Percentiles rank a stretch among this genome's conserved stretches.
Conservation (phyloP, 2,888 invertebrate species). For the Aphodius sticticus region DNA sequence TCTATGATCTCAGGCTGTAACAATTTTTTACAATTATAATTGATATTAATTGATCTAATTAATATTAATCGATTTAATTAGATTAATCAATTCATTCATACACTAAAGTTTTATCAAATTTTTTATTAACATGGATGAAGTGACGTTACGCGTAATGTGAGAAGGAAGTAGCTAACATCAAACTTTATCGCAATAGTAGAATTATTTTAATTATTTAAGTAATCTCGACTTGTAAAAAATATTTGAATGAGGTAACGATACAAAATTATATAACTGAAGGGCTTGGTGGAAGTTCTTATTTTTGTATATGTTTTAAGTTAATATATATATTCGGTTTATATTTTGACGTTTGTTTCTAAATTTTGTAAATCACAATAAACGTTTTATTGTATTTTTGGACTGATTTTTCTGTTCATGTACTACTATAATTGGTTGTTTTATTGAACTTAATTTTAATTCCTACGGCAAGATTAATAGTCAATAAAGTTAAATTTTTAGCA, state of each 20-base stretch:
- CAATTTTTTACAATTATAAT: no score
- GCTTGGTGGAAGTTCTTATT: conserved; percentile 4
- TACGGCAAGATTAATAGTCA: no score
- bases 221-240: conserved; percentile 16
- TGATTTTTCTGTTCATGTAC: neutral
- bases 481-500: no score
- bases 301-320: neutral
- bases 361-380: conserved; percentile 16
- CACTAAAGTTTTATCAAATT: neutral
- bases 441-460: no score
- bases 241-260: neutral
- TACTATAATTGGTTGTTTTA: no score
- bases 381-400: conserved; percentile 24
- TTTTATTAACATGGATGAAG: neutral
- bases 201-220: neutral
- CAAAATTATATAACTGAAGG: neutral
- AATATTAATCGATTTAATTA: no score
- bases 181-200: neutral
- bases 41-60: no score
- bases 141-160: neutral
- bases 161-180: neutral
- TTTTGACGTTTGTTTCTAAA: conserved; percentile 10
- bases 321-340: conserved; percentile 9
- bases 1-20: no score
- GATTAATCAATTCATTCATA: no score